Evolutionary conservation across 2,888 invertebrate genomes (phyloP).

Genomic region (Gymnoscelis rufifasciata): DNA sequence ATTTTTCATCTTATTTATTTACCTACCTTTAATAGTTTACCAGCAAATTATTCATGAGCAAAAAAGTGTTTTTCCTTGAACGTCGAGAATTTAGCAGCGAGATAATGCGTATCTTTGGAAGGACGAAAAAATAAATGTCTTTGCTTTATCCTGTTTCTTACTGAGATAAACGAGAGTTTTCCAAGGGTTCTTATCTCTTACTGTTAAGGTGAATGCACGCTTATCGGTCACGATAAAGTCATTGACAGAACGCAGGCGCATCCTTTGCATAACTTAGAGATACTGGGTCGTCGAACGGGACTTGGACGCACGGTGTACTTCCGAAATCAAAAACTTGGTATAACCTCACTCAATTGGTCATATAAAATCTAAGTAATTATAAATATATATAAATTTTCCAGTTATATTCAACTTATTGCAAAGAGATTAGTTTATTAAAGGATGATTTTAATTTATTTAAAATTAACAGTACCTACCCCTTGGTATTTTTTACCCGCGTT

Average conservation of each 20-base stretch:
- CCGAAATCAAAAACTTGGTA: too few relatives aligned
- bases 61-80: conserved; percentile 8
- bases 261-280: background rate
- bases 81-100: conserved; percentile 19
- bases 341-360: too few relatives aligned
- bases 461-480: too few relatives aligned
- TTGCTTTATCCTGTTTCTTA: conserved; percentile 25
- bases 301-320: too few relatives aligned
- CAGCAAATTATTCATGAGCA: conserved; percentile 1
- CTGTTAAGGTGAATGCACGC: conserved; percentile 3
- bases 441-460: too few relatives aligned
- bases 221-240: conserved; percentile 14
- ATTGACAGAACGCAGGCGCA: conserved; percentile 10
- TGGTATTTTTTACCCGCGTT: too few relatives aligned
- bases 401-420: too few relatives aligned
- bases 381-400: too few relatives aligned
- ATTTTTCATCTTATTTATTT: too few relatives aligned
- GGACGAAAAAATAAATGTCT: conserved; percentile 21
- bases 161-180: conserved; percentile 8
- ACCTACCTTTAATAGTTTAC: background rate
- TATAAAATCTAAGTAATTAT: too few relatives aligned
- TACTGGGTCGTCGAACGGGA: too few relatives aligned
- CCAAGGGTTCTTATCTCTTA: conserved; percentile 8
- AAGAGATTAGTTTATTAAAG: too few relatives aligned
- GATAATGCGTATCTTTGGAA: conserved; percentile 25